phyloP scores from a whole-genome alignment of 2,113 vertebrate species.

The Panurus biarmicus region DNA sequence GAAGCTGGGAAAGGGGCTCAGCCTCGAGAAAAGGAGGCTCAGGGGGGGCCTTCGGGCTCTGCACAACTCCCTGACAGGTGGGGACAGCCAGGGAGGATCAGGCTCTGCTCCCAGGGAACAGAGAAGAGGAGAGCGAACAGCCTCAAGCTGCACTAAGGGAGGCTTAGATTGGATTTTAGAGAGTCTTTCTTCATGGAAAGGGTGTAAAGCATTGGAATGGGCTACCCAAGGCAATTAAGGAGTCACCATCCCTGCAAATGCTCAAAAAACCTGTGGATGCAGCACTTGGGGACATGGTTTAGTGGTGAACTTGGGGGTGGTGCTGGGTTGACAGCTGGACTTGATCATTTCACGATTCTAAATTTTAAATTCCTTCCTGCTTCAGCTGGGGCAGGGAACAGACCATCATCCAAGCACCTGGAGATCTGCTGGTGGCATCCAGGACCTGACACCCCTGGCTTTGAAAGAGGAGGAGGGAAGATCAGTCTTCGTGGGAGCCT shows the following conservation, averaged over 20 bases:
- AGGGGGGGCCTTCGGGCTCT: background rate
- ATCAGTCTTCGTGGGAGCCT: background rate
- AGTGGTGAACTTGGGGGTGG: background rate
- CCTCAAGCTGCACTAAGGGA: rapidly evolving
- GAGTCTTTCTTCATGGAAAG: background rate
- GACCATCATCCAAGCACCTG: rapidly evolving
- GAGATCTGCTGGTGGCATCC: background rate
- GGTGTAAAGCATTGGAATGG: background rate
- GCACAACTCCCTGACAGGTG: background rate
- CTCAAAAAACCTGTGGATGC: background rate
- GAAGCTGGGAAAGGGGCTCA: background rate
- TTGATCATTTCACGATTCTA: background rate
- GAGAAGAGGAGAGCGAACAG: background rate
- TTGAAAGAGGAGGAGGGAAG: background rate
- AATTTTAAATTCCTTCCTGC: background rate
- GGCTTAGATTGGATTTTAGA: no score
- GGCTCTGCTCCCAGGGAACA: background rate
- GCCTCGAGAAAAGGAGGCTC: background rate
- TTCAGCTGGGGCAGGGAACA: background rate
- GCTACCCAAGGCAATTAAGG: background rate
- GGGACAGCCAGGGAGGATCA: background rate
- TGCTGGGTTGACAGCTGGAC: background rate
- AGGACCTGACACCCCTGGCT: background rate
- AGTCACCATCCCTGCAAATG: background rate
- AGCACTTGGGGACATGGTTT: background rate